These are phyloP conservation scores for Glareola pratincola DNA, from an alignment of 2,113 vertebrate genomes.

Conservation along the genomic window DNA sequence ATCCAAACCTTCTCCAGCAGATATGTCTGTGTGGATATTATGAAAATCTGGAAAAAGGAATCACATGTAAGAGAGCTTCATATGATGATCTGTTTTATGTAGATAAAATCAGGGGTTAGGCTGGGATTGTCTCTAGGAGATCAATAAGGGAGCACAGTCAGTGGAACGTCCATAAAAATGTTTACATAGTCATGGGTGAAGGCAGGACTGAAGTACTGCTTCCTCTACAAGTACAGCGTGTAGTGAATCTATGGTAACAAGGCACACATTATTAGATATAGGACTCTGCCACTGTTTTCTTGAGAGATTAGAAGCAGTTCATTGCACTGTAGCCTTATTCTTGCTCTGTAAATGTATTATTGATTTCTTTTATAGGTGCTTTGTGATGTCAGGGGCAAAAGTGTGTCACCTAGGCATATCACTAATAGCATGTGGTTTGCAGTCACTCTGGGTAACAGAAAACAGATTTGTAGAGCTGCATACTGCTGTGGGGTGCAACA, in stretches of 20 bases:
- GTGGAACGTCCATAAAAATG: background rate
- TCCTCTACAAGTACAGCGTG: background rate
- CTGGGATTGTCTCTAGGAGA: background rate
- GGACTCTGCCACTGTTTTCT: background rate
- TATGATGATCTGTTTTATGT: background rate
- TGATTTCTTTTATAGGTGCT: background rate
- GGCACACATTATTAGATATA: background rate
- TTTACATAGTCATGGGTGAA: background rate
- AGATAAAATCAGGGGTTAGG: background rate
- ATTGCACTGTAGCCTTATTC: background rate
- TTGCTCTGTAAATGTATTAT: background rate
- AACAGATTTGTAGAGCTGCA: background rate
- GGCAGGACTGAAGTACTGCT: background rate
- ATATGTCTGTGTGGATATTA: constrained; percentile 95
- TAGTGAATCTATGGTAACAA: constrained; percentile 1
- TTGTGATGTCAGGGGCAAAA: background rate
- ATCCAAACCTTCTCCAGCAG: constrained; percentile 91
- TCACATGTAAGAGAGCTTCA: constrained; percentile 84
- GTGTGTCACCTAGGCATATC: background rate
- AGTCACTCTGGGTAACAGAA: background rate
- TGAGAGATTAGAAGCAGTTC: background rate
- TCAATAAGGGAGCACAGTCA: background rate
- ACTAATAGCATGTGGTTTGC: background rate
- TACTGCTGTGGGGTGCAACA: background rate
- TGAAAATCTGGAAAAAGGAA: constrained; percentile 93